Evolutionary conservation across 1,140 invertebrate species (phyloP).

Genomic region (Arion vulgaris): DNA sequence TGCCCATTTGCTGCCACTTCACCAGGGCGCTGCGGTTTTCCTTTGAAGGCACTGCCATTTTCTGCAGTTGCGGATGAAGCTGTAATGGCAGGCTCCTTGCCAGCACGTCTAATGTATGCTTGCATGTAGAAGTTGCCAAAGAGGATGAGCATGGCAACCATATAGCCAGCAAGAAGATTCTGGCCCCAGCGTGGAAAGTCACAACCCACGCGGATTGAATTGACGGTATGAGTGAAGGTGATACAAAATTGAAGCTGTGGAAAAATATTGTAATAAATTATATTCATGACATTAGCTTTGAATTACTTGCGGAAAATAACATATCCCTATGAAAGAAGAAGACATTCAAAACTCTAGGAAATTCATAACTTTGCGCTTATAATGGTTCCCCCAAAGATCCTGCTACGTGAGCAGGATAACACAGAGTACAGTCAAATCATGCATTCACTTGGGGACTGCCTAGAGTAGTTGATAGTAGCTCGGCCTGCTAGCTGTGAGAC

Average conservation of each 20-base stretch:
- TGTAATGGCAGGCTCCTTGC: constrained; percentile 4
- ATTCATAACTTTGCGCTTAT: too few relatives aligned
- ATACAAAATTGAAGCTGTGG: constrained; percentile 68
- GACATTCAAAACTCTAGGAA: too few relatives aligned
- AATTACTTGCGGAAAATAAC: too few relatives aligned
- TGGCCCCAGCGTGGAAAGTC: constrained; percentile 72
- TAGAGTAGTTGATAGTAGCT: too few relatives aligned
- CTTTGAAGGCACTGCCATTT: constrained; percentile 24
- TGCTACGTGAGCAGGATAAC: too few relatives aligned
- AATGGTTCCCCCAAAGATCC: too few relatives aligned
- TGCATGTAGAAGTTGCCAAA: constrained; percentile 75
- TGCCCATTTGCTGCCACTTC: constrained; percentile 32
- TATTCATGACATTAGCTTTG: too few relatives aligned
- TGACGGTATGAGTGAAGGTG: constrained; percentile 61
- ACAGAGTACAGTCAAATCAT: too few relatives aligned
- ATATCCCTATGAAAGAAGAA: too few relatives aligned
- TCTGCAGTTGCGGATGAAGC: neutral
- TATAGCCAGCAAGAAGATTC: constrained; percentile 68
- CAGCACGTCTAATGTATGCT: constrained; percentile 66
- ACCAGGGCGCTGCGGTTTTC: neutral
- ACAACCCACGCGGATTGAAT: constrained; percentile 64
- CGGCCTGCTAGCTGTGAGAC: too few relatives aligned
- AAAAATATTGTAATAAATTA: constrained; percentile 3
- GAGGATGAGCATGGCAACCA: constrained; percentile 71
- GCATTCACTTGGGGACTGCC: too few relatives aligned